Base-by-base conservation (phyloP, 2,113 vertebrate species). In the Petroica traversi region DNA sequence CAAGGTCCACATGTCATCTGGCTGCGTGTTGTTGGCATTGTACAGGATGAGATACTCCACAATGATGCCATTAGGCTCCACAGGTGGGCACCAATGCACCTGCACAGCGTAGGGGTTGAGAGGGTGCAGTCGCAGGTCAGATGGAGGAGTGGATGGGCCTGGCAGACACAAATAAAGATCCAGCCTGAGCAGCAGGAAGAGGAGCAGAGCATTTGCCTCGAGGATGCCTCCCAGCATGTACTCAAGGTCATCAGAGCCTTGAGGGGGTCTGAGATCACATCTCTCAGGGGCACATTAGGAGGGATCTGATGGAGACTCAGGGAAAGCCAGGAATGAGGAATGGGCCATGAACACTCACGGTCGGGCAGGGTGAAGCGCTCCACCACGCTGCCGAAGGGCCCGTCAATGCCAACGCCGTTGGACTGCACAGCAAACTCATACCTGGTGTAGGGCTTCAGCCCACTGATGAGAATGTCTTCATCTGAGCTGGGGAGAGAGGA, bases 361-460 rank as follows among this genome's bases (percentile, higher is more conserved):
- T 99, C 99, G 14, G 99, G 97, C 85, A 99, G 97, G 38, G 99
- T 99, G 89, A 98, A 98, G 85, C 99, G 98, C 87, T 99, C 99
- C 85, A 99, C 98, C 34, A 98, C 99, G 3, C 97, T 97, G 91
- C 99, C 99, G 3, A 99, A 99, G 14, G 99, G 99, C 33, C 99
- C 99, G 0, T 98, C 98, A 14, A 98, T 96, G 49, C 98, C 98
- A 61, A 98, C 95, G 0, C 99, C 99, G 1, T 99, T 99, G 54
- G 99, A 99, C 98, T 99, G 99, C 26, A 99, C 98, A 0, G 99
- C 99, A 96, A 99, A 99, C 97, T 99, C 98, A 2, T 99, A 99
- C 40, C 98, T 99, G 58, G 99, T 99, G 96, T 99, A 99, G 11
- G 99, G 99, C 97, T 99, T 99, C 89, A 99, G 89, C 6, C 98